Conservation (phyloP, 2,113 vertebrate species). For the Xenus cinereus region DNA sequence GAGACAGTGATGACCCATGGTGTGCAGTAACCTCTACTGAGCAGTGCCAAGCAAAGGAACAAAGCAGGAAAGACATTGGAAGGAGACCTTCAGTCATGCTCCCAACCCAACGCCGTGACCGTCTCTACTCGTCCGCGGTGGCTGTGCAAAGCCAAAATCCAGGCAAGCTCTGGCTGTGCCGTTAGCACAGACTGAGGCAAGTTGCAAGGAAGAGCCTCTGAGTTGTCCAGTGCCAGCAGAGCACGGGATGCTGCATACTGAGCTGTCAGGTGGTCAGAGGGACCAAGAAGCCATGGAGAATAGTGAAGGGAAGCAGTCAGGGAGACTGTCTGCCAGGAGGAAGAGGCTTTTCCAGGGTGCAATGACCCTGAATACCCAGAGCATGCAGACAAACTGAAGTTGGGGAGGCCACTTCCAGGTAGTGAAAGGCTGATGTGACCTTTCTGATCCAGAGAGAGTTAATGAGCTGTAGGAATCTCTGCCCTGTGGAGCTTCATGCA, state of each 20-base stretch:
- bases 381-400: not conserved
- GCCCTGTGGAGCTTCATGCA: fast-evolving
- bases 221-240: not conserved
- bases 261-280: not conserved
- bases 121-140: not conserved
- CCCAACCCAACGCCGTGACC: not conserved
- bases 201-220: not conserved
- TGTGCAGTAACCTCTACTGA: not conserved
- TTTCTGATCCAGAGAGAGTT: not conserved
- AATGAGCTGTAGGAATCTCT: not conserved
- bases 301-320: not conserved
- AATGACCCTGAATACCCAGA: not conserved
- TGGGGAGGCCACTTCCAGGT: not conserved
- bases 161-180: not conserved
- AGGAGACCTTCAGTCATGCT: not conserved
- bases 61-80: not conserved
- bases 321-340: not conserved
- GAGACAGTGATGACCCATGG: not conserved
- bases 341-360: not conserved
- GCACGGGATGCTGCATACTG: too few relatives aligned
- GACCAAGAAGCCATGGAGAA: not conserved
- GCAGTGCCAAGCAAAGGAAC: not conserved
- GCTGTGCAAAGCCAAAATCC: not conserved
- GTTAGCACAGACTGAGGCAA: not conserved
- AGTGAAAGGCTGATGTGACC: not conserved